Percentiles rank a stretch among this genome's conserved stretches.
Conservation (phyloP, 2,113 vertebrate genomes). For the Brachionichthys hirsutus region DNA sequence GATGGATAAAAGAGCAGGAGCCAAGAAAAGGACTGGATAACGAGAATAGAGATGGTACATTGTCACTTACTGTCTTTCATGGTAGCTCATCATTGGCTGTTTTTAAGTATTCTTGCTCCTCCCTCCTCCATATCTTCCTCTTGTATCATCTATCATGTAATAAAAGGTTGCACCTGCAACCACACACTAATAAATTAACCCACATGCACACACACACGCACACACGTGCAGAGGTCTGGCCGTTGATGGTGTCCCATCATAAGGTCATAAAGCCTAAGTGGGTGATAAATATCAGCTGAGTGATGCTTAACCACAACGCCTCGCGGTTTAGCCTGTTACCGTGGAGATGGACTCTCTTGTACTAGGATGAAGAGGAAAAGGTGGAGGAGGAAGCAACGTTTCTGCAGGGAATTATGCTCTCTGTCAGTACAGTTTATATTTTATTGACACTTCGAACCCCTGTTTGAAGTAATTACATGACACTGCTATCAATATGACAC, state of each 20-base stretch:
- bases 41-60: background rate
- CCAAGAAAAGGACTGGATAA: background rate
- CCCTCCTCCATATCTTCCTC: background rate
- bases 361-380: background rate
- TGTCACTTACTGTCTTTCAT: background rate
- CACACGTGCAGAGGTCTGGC: background rate
- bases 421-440: background rate
- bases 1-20: background rate
- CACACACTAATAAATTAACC: background rate
- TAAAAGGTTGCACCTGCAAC: too few species aligned
- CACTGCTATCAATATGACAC: too few species aligned
- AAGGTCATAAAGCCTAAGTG: constrained; percentile 60
- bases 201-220: constrained; percentile 15
- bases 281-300: constrained; percentile 56
- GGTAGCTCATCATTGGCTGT: background rate
- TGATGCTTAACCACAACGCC: constrained; percentile 51
- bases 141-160: too few species aligned
- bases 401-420: background rate
- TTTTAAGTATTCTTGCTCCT: background rate
- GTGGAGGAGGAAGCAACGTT: background rate
- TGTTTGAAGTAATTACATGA: too few species aligned
- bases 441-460: too few species aligned
- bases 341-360: constrained; percentile 24
- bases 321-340: constrained; percentile 56
- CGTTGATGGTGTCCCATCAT: constrained; percentile 42